Evolutionary conservation across 2,888 invertebrate species (phyloP).

Genomic region (Ferrisia virgata): DNA sequence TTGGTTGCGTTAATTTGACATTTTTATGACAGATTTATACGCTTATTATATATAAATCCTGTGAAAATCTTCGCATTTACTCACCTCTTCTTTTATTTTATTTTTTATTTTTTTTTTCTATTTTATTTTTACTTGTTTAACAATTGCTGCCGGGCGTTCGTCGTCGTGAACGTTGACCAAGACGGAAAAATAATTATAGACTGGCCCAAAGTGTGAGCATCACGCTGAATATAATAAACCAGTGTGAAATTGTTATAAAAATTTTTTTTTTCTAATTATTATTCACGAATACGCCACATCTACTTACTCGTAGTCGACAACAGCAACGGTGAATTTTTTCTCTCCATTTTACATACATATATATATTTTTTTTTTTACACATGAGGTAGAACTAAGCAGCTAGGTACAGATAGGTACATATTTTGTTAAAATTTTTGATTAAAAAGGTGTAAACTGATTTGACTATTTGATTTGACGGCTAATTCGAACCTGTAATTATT

Average conservation of each 20-base stretch:
- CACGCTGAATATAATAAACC: not conserved
- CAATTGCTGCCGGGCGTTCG: slow-evolving; percentile 39
- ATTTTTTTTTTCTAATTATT: not conserved
- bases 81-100: not conserved
- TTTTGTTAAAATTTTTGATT: not conserved
- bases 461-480: not conserved
- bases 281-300: slow-evolving; percentile 4
- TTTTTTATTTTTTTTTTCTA: not conserved
- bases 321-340: too few species aligned
- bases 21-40: slow-evolving; percentile 44
- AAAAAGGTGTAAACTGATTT: not conserved
- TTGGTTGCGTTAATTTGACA: slow-evolving; percentile 39
- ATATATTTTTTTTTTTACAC: not conserved
- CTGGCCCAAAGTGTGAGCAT: slow-evolving; percentile 1
- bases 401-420: not conserved
- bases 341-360: too few species aligned
- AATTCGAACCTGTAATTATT: not conserved
- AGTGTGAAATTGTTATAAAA: slow-evolving; percentile 3
- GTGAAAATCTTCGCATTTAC: slow-evolving; percentile 23
- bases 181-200: slow-evolving; percentile 39
- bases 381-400: not conserved
- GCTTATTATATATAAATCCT: slow-evolving; percentile 38
- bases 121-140: slow-evolving; percentile 24
- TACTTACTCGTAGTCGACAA: too few species aligned
- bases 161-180: slow-evolving; percentile 39